Conservation (phyloP, 2,888 invertebrate species). For the Halictus quadricinctus region DNA sequence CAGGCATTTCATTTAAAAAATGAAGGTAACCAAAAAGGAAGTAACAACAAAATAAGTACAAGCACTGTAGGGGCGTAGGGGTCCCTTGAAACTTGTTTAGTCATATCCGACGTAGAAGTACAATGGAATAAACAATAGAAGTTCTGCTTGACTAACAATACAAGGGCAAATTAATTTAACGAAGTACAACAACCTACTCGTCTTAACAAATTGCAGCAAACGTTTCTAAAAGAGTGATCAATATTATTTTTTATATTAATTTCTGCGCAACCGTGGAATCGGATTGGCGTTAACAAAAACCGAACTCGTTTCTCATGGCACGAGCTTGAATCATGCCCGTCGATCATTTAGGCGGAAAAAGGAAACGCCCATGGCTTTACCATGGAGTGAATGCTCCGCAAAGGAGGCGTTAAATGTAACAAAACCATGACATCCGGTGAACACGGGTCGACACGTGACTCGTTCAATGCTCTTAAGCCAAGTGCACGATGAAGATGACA, state of each 20-base stretch:
- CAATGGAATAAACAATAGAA: no score
- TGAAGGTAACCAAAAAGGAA: no score
- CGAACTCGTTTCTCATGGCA: conserved; percentile 65
- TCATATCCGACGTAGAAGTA: background rate
- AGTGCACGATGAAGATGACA: conserved; percentile 48
- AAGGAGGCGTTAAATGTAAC: conserved; percentile 77
- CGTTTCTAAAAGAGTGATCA: background rate
- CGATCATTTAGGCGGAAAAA: conserved; percentile 71
- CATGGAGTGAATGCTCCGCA: conserved; percentile 67
- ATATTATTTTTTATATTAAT: background rate
- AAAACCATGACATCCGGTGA: conserved; percentile 79
- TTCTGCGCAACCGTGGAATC: background rate
- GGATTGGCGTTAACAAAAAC: conserved; percentile 6
- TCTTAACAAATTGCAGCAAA: background rate
- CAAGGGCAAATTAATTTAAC: background rate
- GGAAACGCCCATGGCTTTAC: conserved; percentile 78
- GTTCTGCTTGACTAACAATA: background rate
- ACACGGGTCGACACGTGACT: conserved; percentile 80
- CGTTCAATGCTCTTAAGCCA: conserved; percentile 67
- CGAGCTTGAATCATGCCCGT: conserved; percentile 46
- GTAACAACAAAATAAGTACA: no score
- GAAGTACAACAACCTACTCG: background rate
- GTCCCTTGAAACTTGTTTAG: background rate
- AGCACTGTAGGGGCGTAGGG: no score
- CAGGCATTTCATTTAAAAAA: no score